These are phyloP conservation scores for Saccopteryx bilineata DNA, from an alignment of 2,113 vertebrate species.

Conservation along the genomic window DNA sequence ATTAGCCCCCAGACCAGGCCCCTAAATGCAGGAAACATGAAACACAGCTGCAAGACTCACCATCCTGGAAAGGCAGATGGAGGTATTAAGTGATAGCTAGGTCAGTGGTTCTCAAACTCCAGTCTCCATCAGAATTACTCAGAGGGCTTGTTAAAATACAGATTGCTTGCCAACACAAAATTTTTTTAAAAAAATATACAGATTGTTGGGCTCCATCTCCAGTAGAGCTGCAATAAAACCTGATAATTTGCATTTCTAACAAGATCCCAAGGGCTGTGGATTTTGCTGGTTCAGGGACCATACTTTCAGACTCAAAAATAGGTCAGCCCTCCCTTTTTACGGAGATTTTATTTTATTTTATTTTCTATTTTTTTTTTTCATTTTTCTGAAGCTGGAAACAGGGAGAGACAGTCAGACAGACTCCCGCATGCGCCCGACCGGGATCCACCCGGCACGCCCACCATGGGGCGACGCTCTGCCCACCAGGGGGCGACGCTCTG, in stretches of 20 bases:
- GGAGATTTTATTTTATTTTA: too few relatives aligned
- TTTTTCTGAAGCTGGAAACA: too few relatives aligned
- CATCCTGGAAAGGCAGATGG: not conserved
- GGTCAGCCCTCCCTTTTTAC: not conserved
- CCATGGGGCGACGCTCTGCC: too few relatives aligned
- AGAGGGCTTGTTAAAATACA: not conserved
- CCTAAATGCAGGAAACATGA: not conserved
- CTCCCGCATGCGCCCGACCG: too few relatives aligned
- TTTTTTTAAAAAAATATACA: not conserved
- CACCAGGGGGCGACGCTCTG: too few relatives aligned
- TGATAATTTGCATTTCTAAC: not conserved
- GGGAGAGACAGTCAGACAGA: too few relatives aligned
- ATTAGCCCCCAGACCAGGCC: not conserved
- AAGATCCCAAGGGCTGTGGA: not conserved
- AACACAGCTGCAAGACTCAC: not conserved
- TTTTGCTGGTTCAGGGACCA: not conserved
- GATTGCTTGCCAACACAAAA: not conserved
- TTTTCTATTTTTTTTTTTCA: too few relatives aligned
- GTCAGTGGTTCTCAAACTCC: not conserved
- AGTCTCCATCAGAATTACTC: not conserved
- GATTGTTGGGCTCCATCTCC: not conserved
- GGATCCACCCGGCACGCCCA: too few relatives aligned
- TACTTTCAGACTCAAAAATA: not conserved
- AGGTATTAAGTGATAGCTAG: not conserved
- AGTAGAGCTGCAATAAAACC: not conserved